These are phyloP conservation scores for Cololabis saira DNA, from an alignment of 2,113 vertebrate genomes.

Conservation along the genomic window DNA sequence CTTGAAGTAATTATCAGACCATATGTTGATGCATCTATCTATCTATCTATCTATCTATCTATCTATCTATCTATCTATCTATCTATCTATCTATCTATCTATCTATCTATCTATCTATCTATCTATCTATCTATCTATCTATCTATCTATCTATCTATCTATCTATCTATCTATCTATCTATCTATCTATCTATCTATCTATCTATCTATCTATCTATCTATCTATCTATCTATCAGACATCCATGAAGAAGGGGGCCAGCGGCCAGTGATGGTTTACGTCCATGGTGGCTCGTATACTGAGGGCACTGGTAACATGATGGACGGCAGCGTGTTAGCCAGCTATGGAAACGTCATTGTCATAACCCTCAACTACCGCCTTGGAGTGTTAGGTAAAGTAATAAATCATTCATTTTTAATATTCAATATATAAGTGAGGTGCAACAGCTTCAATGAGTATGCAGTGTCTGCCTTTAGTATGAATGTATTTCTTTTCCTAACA, in stretches of 20 bases:
- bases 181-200: conserved; percentile 16
- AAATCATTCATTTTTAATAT: neutral
- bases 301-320: conserved; percentile 95
- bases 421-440: neutral
- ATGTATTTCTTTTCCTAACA: too few species aligned
- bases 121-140: conserved; percentile 10
- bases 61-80: conserved; percentile 6
- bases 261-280: conserved; percentile 96
- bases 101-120: conserved; percentile 18
- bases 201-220: conserved; percentile 16
- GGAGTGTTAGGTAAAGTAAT: conserved; percentile 87
- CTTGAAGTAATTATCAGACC: neutral
- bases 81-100: conserved; percentile 6
- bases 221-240: conserved; percentile 78
- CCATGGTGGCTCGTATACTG: conserved; percentile 95
- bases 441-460: too few species aligned
- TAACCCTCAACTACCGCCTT: conserved; percentile 94
- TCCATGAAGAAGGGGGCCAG: conserved; percentile 90
- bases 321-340: conserved; percentile 94
- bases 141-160: conserved; percentile 24
- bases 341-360: conserved; percentile 94
- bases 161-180: conserved; percentile 10
- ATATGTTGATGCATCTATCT: conserved; percentile 9
- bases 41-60: conserved; percentile 21
- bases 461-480: too few species aligned